These are phyloP conservation scores for Manacus vitellinus DNA, from an alignment of 2,113 vertebrate genomes.

Conservation along the genomic window DNA sequence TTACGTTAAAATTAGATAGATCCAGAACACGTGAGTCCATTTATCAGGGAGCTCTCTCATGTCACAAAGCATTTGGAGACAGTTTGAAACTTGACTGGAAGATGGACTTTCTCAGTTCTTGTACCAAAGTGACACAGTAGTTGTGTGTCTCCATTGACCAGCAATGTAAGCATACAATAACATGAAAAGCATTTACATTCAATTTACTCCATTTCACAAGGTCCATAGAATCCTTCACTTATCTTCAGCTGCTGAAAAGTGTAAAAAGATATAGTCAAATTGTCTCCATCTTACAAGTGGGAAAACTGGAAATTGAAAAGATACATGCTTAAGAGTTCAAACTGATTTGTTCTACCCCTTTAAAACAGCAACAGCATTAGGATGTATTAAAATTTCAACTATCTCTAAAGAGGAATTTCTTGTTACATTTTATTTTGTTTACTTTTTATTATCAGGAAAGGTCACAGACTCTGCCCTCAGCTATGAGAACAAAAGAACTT, in stretches of 20 bases:
- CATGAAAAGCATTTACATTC: not conserved
- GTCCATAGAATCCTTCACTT: not conserved
- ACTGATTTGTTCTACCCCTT: not conserved
- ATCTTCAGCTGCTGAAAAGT: not conserved
- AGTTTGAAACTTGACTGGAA: not conserved
- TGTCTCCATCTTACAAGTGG: not conserved
- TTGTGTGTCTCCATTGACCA: not conserved
- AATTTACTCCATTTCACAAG: not conserved
- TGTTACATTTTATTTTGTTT: conserved; percentile 47
- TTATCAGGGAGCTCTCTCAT: not conserved
- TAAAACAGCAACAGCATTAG: not conserved
- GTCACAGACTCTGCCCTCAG: not conserved
- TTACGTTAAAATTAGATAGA: not conserved
- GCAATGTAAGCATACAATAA: not conserved
- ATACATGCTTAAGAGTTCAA: not conserved
- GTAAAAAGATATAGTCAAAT: not conserved
- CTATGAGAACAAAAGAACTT: not conserved
- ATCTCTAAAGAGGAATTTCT: conserved; percentile 3
- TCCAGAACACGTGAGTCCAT: not conserved
- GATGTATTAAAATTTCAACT: conserved; percentile 11
- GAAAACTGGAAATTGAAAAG: not conserved
- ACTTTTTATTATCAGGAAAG: conserved; percentile 14
- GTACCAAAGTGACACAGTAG: not conserved
- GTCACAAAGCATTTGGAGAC: not conserved
- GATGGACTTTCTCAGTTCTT: not conserved